Evolutionary conservation across 2,888 invertebrate species (phyloP).

Genomic region (Nephrotoma flavescens): DNA sequence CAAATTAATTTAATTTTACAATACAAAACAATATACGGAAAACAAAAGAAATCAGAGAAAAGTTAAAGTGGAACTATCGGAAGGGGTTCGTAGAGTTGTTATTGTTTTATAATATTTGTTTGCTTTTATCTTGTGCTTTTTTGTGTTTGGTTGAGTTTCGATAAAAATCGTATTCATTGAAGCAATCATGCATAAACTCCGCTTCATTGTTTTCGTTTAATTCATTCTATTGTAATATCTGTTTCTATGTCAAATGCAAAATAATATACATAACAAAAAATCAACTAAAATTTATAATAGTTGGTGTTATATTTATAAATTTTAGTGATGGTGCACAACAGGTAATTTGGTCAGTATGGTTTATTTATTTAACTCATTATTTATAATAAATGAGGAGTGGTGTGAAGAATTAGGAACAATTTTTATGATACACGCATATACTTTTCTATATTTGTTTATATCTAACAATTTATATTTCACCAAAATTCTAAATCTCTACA

Average conservation of each 20-base stretch:
- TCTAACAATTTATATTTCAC: too few relatives aligned
- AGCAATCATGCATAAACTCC: neutral
- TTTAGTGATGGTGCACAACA: neutral
- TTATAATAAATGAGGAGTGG: too few relatives aligned
- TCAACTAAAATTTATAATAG: too few relatives aligned
- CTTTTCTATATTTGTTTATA: too few relatives aligned
- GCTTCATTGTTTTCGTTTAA: neutral
- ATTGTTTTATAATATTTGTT: neutral
- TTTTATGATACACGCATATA: too few relatives aligned
- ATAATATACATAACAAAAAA: neutral
- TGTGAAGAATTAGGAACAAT: too few relatives aligned
- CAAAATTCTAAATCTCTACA: too few relatives aligned
- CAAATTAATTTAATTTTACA: neutral
- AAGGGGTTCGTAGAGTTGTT: neutral
- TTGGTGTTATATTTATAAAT: too few relatives aligned
- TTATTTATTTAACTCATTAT: too few relatives aligned
- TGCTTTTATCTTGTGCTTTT: neutral
- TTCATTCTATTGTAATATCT: neutral
- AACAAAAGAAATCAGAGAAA: neutral
- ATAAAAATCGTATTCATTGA: neutral
- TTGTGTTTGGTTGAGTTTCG: neutral
- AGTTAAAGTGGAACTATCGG: neutral
- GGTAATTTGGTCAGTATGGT: neutral
- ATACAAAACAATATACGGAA: neutral
- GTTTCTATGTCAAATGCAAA: neutral